phyloP scores from a whole-genome alignment of 2,797 vertebrate genomes.

The Pseudocheirus occidentalis region DNA sequence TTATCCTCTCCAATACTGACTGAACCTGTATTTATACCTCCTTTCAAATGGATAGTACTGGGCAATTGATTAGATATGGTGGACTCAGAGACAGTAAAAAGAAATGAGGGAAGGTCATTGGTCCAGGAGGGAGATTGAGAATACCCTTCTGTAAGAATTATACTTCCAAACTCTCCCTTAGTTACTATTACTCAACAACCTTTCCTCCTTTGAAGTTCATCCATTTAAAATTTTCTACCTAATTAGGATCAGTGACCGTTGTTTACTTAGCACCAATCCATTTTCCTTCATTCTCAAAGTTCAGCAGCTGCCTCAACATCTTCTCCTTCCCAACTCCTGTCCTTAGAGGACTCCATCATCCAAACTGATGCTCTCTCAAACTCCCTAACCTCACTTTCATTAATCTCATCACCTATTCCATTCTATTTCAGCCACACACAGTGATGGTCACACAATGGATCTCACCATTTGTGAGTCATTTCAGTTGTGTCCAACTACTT shows the following conservation, averaged over 20 bases:
- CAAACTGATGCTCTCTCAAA: neutral
- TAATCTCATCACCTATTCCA: neutral
- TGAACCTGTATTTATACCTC: too few relatives aligned
- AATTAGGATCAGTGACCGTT: neutral
- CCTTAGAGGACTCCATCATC: neutral
- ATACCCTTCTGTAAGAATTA: neutral
- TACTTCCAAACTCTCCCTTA: neutral
- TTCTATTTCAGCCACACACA: neutral
- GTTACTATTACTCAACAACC: neutral
- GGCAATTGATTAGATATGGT: too few relatives aligned
- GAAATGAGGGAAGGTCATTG: too few relatives aligned
- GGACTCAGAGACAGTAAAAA: too few relatives aligned
- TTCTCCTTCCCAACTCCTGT: neutral
- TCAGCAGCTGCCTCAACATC: neutral
- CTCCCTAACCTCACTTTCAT: neutral
- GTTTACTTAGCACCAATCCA: neutral
- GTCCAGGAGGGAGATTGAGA: neutral
- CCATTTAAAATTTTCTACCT: neutral
- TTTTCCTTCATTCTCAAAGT: neutral
- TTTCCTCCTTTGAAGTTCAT: neutral
- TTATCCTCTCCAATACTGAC: too few relatives aligned
- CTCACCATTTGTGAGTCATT: neutral
- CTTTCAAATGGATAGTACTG: too few relatives aligned
- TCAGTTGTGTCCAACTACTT: neutral
- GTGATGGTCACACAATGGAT: neutral